Evolutionary conservation across 2,797 vertebrate species (phyloP).

Genomic region (Pangasius mekongensis): DNA sequence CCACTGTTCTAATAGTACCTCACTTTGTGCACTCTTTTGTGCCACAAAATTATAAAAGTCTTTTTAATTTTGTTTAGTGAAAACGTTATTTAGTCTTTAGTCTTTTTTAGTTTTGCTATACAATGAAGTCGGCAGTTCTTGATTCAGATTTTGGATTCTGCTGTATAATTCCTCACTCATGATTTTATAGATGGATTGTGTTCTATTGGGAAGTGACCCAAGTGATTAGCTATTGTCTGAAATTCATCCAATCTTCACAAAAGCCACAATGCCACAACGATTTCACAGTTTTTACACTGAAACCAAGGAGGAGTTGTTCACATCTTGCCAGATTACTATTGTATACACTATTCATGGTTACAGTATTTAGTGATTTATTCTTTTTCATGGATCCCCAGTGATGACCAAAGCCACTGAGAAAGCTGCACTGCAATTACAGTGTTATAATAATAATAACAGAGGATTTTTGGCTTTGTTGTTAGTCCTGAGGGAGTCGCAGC

Average conservation of each 20-base stretch:
- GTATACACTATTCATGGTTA: conserved; percentile 10
- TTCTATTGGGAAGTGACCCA: neutral
- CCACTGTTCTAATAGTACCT: neutral
- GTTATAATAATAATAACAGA: conserved; percentile 48
- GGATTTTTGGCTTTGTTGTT: conserved; percentile 35
- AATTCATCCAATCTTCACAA: neutral
- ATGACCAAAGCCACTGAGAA: conserved; percentile 30
- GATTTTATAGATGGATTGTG: neutral
- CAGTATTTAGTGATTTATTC: conserved; percentile 29
- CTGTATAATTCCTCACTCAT: neutral
- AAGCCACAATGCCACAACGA: conserved; percentile 6
- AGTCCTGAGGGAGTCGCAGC: conserved; percentile 19
- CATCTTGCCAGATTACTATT: conserved; percentile 1
- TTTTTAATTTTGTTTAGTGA: neutral
- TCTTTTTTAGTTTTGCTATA: neutral
- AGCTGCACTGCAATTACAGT: conserved; percentile 39
- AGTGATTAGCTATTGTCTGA: conserved; percentile 3
- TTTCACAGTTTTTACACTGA: neutral
- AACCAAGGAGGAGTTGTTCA: neutral
- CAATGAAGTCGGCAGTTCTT: neutral
- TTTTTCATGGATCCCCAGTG: conserved; percentile 21
- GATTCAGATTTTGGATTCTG: neutral
- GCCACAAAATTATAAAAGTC: neutral
- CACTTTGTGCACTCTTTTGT: neutral
- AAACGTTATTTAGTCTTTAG: neutral